A percentile compares a stretch with the other conserved stretches of the same genome.
phyloP scores from a whole-genome alignment of 2,113 vertebrate genomes.

The Pachycephala philippinensis region DNA sequence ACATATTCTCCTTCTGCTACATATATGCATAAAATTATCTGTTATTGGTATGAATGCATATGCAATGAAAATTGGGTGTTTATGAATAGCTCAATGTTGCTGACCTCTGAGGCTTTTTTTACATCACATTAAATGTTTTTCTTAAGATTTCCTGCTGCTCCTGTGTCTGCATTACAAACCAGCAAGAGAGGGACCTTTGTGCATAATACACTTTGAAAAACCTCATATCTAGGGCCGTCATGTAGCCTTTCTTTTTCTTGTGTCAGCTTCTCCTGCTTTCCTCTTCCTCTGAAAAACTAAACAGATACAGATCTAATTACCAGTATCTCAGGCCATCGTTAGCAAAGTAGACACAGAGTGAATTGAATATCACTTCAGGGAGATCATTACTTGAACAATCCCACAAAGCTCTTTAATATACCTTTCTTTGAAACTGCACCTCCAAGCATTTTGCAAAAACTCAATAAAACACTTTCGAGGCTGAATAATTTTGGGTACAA shows the following conservation, averaged over 20 bases:
- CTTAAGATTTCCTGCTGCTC: neutral
- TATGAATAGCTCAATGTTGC: neutral
- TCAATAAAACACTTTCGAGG: neutral
- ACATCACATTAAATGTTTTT: neutral
- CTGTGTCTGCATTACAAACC: neutral
- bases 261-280: neutral
- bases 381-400: neutral
- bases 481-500: neutral
- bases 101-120: neutral
- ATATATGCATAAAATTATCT: neutral
- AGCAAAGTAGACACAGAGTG: neutral
- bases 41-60: neutral
- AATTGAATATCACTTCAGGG: constrained; percentile 21
- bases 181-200: neutral
- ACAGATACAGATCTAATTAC: neutral
- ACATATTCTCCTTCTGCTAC: neutral
- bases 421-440: neutral
- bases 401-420: neutral
- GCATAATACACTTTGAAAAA: neutral
- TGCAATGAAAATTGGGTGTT: neutral
- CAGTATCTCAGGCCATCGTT: neutral
- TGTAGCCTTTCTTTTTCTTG: neutral
- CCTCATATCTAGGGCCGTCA: neutral
- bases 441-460: neutral
- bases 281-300: neutral